Percentiles rank a stretch among this genome's conserved stretches.
Conservation (phyloP, 2,113 vertebrate genomes). For the Corythoichthys haematopterus region DNA sequence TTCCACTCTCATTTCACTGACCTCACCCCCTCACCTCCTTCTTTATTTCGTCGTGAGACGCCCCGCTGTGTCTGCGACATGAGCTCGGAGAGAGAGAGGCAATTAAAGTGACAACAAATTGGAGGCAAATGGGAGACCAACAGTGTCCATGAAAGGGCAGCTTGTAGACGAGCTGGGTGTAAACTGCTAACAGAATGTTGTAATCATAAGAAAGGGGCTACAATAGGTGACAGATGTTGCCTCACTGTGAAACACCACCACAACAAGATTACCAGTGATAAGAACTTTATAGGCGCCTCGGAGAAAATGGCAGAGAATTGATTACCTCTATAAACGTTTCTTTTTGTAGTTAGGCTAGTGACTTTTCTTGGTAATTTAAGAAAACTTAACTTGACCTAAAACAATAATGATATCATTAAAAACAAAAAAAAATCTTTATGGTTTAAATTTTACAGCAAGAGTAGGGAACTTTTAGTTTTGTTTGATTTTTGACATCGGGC, state of each 20-base stretch:
- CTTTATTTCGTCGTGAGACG: constrained; percentile 53
- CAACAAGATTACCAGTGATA: background rate
- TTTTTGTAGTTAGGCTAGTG: background rate
- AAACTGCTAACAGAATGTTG: constrained; percentile 32
- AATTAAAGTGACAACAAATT: constrained; percentile 65
- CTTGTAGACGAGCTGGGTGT: constrained; percentile 22
- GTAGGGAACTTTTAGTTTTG: too few species aligned
- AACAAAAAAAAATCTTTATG: too few species aligned
- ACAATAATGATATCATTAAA: too few species aligned
- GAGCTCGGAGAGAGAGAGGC: constrained; percentile 53
- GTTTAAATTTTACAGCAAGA: too few species aligned
- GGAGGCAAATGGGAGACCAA: constrained; percentile 51
- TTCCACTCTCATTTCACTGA: constrained; percentile 27
- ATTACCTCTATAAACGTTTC: background rate
- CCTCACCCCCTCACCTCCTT: constrained; percentile 28
- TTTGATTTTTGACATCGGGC: too few species aligned
- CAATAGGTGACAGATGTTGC: constrained; percentile 22
- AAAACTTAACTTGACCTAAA: too few species aligned
- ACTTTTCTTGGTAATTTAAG: too few species aligned
- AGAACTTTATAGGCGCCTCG: background rate
- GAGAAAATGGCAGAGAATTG: background rate
- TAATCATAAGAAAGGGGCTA: constrained; percentile 23
- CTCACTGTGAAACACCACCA: constrained; percentile 5
- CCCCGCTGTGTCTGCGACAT: constrained; percentile 47
- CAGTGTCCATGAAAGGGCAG: constrained; percentile 43